These are phyloP conservation scores for Chlorospingus semifuscus DNA, from an alignment of 2,797 vertebrate species.

Conservation along the genomic window DNA sequence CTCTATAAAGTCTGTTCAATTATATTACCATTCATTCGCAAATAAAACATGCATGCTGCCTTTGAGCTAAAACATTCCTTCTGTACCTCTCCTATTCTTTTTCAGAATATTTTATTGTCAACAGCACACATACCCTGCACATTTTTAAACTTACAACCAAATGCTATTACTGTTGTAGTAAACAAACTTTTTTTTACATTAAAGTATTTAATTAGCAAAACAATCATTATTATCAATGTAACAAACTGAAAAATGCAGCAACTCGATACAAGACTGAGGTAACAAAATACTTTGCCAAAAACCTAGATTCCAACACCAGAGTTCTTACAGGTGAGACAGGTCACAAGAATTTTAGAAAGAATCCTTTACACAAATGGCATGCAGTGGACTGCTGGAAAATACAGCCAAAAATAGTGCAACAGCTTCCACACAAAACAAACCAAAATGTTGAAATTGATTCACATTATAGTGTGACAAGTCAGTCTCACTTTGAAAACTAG, in stretches of 20 bases:
- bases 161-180: constrained; percentile 65
- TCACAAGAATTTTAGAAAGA: constrained; percentile 70
- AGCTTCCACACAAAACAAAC: constrained; percentile 66
- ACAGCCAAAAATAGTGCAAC: constrained; percentile 67
- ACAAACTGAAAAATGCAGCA: constrained; percentile 87
- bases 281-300: constrained; percentile 87
- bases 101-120: constrained; percentile 46
- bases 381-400: constrained; percentile 73
- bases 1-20: neutral
- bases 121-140: neutral
- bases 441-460: constrained; percentile 63
- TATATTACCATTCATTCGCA: neutral
- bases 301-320: constrained; percentile 70
- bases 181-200: constrained; percentile 74
- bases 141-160: constrained; percentile 60
- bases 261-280: constrained; percentile 86
- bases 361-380: constrained; percentile 78
- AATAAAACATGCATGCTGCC: neutral
- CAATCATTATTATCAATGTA: constrained; percentile 78
- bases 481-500: constrained; percentile 57
- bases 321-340: constrained; percentile 67
- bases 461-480: constrained; percentile 55
- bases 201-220: constrained; percentile 81
- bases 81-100: neutral
- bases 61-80: neutral